phyloP scores from a whole-genome alignment of 2,888 invertebrate genomes.

The Charanyca ferruginea region DNA sequence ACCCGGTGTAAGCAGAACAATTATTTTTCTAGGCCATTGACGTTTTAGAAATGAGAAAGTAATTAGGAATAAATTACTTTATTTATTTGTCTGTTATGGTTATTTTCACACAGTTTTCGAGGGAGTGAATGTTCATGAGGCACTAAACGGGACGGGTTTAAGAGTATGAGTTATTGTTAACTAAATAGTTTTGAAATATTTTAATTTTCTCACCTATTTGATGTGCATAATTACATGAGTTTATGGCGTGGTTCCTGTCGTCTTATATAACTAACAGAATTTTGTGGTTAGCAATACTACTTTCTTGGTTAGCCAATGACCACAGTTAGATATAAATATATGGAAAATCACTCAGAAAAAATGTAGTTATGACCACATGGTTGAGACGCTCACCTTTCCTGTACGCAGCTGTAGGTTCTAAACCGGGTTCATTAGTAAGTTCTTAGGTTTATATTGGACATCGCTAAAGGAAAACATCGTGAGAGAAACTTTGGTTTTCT shows the following conservation, averaged over 20 bases:
- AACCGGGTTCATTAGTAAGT: no score
- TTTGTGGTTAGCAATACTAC: not conserved
- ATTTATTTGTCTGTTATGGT: constrained; percentile 34
- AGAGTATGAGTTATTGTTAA: constrained; percentile 9
- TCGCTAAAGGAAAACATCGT: no score
- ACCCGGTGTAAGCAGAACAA: not conserved
- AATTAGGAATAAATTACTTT: constrained; percentile 33
- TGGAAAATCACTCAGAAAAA: no score
- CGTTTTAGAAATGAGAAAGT: constrained; percentile 39
- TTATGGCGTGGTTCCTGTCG: not conserved
- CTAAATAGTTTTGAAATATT: not conserved
- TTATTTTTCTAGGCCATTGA: constrained; percentile 54
- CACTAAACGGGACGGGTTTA: constrained; percentile 20
- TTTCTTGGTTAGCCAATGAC: not conserved
- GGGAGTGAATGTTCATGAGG: constrained; percentile 22
- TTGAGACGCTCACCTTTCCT: no score
- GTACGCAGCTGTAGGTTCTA: no score
- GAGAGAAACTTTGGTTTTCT: no score
- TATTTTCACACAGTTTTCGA: constrained; percentile 43
- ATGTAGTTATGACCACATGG: no score
- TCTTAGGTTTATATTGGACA: no score
- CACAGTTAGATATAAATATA: no score
- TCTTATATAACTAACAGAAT: not conserved
- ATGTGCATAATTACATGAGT: not conserved
- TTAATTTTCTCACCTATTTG: constrained; percentile 3